These are phyloP conservation scores for Chrysomallon squamiferum DNA, from an alignment of 1,140 invertebrate genomes.

Conservation along the genomic window DNA sequence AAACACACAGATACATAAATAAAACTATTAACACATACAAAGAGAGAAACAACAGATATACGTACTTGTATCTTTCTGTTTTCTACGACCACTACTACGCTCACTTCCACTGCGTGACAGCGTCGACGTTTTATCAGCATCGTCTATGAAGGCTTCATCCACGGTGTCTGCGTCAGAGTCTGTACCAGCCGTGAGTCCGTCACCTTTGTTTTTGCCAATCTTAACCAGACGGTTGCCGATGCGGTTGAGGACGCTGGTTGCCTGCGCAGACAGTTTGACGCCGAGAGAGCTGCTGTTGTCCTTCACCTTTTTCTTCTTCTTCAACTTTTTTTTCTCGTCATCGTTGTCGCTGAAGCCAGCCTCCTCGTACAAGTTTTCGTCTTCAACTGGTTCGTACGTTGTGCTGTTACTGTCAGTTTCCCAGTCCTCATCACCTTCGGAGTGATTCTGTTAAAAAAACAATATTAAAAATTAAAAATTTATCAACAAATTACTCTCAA, in stretches of 20 bases:
- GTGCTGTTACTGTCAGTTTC: conserved; percentile 19
- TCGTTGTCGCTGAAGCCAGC: conserved; percentile 4
- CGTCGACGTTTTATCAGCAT: neutral
- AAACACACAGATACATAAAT: no score
- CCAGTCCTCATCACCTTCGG: conserved; percentile 14
- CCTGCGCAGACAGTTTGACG: conserved; percentile 15
- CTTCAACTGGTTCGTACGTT: conserved; percentile 18
- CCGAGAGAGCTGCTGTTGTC: conserved; percentile 7
- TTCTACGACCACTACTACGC: conserved; percentile 4
- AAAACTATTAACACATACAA: no score
- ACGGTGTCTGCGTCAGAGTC: neutral
- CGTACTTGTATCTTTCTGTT: neutral
- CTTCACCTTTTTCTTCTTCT: conserved; percentile 12
- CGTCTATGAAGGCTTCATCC: neutral
- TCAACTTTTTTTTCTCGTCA: conserved; percentile 1
- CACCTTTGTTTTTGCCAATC: conserved; percentile 5
- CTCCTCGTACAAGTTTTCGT: conserved; percentile 22
- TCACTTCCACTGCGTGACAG: conserved; percentile 5
- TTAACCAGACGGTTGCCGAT: conserved; percentile 15
- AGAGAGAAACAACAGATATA: no score
- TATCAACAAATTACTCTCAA: no score
- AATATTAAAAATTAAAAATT: no score
- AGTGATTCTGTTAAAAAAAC: neutral
- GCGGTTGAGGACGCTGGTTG: conserved; percentile 18
- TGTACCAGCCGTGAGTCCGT: neutral